Base-by-base conservation (phyloP, 2,113 vertebrate genomes). In the Macaca fascicularis region DNA sequence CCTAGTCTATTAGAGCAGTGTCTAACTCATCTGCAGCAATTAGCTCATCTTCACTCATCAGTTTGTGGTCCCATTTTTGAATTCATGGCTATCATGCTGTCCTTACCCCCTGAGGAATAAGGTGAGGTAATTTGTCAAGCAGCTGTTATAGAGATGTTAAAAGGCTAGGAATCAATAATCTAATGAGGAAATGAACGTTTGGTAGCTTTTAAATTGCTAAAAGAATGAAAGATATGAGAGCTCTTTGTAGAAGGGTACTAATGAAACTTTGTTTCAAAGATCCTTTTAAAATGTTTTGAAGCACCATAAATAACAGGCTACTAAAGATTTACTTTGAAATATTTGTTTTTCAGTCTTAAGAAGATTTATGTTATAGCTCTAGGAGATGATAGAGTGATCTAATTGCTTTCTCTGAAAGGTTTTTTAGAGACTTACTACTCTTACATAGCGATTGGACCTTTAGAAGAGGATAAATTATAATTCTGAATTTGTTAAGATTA, bases 151-250 rank as follows among this genome's bases (percentile, higher is more conserved):
- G 96, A 84, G 96, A 98, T 96, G 96, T 97, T 98, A 94, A 98
- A 98, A 98, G 97, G 97, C 97, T 90, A 96, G 90, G 76, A 95
- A 98, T 98, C 98, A 97, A 97, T 98, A 98, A 90, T 94, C 88
- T 95, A 95, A 95, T 89, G 90, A 96, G 88, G 90, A 97, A 95
- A 95, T 90, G 97, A 90, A 94, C 93, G 94, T 95, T 96, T 90
- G 84, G 97, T 96, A 96, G 96, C 95, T 98, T 95, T 94, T 96
- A 96, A 95, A 93, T 98, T 94, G 89, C 93, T 84, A 35, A 80
- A 95, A 89, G 89, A 96, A 78, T 97, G 93, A 94, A 95, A 90
- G 67, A 64, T 82, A 91, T 32, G 82, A 69, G 67, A 79, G 75
- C 78, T 94, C 76, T 94, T 92, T 95, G 57, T 78, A 79, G 95